Base-by-base conservation (phyloP, 2,113 vertebrate species). In the Labeo rohita region DNA sequence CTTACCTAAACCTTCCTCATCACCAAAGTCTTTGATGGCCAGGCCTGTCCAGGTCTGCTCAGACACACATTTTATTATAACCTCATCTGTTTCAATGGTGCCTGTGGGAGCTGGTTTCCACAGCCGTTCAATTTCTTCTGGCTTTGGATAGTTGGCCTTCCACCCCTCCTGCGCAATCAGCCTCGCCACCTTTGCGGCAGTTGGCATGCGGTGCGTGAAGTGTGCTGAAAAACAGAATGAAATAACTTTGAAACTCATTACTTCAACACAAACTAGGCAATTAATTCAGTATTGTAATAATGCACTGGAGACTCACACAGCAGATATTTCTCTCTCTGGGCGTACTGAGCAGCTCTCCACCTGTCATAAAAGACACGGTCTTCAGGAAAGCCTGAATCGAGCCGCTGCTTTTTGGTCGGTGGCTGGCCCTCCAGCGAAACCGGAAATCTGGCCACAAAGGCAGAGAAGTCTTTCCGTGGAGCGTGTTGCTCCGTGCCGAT, bases 11-110 rank as follows among this genome's bases (percentile, higher is more conserved):
- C 84, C 74, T 43, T 70, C 66, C 49, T n/a, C 18, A 39, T 45
- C 13, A 15, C 84, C 84, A 70, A 85, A 80, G 47, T 80, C 47
- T 15, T 80, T 79, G 13, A 85, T 77, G 59, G 43, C 73, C 43
- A 85, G 56, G 56, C 59, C 59, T 50, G 8, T 49, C 84, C 84
- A 85, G 3, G 3, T 70, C 76, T 85, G 84, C 47, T 49, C 6
- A 34, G 49, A 34, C 4, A 39, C 39, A 39, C 39, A 39, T 4
- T 54, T 79, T 4, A 52, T 9, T 4, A 80, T 79, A 8, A 6
- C 2, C 0, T 13, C 36, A 56, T 79, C 23, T 7, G 6, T 56
- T 23, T 85, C 63, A 45, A 80, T 23, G 8, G 16, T 2, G 2
- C 13, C 18, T 52, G 43, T 85, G 47, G 49, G 7, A 66, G 76